These are phyloP conservation scores for Cryptotis parvus DNA, from an alignment of 2,113 vertebrate species.

Conservation along the genomic window DNA sequence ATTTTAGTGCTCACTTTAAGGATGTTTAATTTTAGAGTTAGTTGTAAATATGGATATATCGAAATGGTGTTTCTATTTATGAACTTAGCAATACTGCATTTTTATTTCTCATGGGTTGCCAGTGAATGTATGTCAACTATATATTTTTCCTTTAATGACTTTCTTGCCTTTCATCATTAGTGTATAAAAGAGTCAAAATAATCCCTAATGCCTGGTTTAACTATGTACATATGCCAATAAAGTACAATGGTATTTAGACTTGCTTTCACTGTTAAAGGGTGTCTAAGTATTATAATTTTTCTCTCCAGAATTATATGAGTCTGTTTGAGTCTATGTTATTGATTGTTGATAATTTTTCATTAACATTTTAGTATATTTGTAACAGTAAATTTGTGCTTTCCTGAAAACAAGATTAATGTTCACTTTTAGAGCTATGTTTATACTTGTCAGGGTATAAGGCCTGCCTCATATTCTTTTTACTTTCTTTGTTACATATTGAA, in stretches of 20 bases:
- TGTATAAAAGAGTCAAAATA: constrained; percentile 31
- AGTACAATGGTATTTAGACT: background rate
- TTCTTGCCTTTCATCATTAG: background rate
- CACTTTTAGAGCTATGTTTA: constrained; percentile 23
- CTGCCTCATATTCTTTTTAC: background rate
- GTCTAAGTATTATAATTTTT: background rate
- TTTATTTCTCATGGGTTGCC: background rate
- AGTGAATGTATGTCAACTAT: background rate
- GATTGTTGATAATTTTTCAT: background rate
- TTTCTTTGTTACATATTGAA: constrained; percentile 32
- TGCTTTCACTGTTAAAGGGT: background rate
- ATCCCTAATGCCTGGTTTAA: background rate
- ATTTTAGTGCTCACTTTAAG: constrained; percentile 3
- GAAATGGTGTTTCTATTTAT: constrained; percentile 31
- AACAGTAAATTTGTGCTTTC: background rate
- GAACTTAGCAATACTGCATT: background rate
- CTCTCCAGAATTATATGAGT: background rate
- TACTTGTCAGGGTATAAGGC: background rate
- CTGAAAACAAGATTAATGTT: constrained; percentile 18
- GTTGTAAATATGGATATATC: constrained; percentile 5
- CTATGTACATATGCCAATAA: background rate
- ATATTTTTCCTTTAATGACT: background rate
- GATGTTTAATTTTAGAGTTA: background rate
- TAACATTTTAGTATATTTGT: background rate
- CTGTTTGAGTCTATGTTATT: background rate